Evolutionary conservation across 2,797 vertebrate genomes (phyloP).

Genomic region (Orestias chungarensis): DNA sequence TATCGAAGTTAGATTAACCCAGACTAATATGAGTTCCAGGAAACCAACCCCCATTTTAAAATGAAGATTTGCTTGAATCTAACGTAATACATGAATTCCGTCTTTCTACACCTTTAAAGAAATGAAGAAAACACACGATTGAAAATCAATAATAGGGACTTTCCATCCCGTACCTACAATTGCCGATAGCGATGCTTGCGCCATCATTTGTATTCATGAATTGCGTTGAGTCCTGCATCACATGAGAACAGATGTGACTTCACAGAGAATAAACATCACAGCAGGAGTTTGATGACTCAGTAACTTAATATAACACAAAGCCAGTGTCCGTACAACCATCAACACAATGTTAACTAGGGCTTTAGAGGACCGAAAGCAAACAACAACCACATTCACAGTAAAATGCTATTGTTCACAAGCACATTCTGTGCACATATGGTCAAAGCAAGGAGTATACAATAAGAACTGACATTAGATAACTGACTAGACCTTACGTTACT

Average conservation of each 20-base stretch:
- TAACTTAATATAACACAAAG: conserved; percentile 26
- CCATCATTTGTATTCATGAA: conserved; percentile 45
- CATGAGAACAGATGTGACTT: conserved; percentile 38
- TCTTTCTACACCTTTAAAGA: conserved; percentile 3
- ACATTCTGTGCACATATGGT: conserved; percentile 48
- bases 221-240: conserved; percentile 27
- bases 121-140: neutral
- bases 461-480: conserved; percentile 40
- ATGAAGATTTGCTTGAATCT: neutral
- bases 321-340: conserved; percentile 58
- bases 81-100: neutral
- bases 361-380: conserved; percentile 40
- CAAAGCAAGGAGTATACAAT: conserved; percentile 25
- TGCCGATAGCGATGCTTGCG: neutral
- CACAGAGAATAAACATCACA: conserved; percentile 47
- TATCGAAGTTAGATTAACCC: no score
- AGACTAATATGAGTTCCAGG: neutral
- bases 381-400: conserved; percentile 23
- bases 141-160: conserved; percentile 30
- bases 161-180: conserved; percentile 38
- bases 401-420: conserved; percentile 49
- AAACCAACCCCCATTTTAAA: neutral
- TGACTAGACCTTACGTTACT: conserved; percentile 7
- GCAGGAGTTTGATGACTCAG: conserved; percentile 38
- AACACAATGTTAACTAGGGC: conserved; percentile 22